Evolutionary conservation across 1,140 invertebrate genomes (phyloP).

Genomic region (Solenopsis fugax): DNA sequence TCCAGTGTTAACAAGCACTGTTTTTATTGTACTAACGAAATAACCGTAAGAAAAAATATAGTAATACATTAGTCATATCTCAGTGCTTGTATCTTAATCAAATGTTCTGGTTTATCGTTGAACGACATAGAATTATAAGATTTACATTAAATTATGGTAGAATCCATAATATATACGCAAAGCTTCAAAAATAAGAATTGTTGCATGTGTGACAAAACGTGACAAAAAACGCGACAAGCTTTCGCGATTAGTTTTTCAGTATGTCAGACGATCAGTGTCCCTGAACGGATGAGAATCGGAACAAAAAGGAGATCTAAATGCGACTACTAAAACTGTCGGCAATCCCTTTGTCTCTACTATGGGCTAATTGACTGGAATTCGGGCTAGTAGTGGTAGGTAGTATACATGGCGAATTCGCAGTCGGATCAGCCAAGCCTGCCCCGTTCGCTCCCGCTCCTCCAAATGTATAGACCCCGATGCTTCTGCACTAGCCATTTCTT

Average conservation of each 20-base stretch:
- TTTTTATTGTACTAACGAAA: background rate
- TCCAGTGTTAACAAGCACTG: background rate
- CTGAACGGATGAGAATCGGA: background rate
- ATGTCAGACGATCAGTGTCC: slow-evolving; percentile 8
- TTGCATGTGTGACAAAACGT: background rate
- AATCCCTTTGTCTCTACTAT: slow-evolving; percentile 71
- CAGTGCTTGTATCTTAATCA: background rate
- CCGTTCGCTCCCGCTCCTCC: slow-evolving; percentile 42
- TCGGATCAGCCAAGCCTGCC: slow-evolving; percentile 35
- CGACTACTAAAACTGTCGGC: slow-evolving; percentile 68
- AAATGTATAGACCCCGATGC: slow-evolving; percentile 46
- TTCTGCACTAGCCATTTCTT: slow-evolving; percentile 56
- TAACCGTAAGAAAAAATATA: background rate
- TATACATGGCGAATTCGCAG: slow-evolving; percentile 55
- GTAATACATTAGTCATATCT: background rate
- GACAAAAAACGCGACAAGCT: background rate
- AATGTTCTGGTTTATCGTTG: background rate
- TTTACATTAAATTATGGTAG: slow-evolving; percentile 1
- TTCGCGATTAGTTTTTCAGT: slow-evolving; percentile 22
- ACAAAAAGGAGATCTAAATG: slow-evolving; percentile 42
- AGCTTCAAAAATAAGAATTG: slow-evolving; percentile 23
- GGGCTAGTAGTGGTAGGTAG: slow-evolving; percentile 34
- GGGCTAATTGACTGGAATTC: slow-evolving; percentile 72
- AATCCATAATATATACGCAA: background rate
- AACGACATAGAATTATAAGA: background rate